Base-by-base conservation (phyloP, 2,888 invertebrate genomes). In the Hypselothyrea guttata region DNA sequence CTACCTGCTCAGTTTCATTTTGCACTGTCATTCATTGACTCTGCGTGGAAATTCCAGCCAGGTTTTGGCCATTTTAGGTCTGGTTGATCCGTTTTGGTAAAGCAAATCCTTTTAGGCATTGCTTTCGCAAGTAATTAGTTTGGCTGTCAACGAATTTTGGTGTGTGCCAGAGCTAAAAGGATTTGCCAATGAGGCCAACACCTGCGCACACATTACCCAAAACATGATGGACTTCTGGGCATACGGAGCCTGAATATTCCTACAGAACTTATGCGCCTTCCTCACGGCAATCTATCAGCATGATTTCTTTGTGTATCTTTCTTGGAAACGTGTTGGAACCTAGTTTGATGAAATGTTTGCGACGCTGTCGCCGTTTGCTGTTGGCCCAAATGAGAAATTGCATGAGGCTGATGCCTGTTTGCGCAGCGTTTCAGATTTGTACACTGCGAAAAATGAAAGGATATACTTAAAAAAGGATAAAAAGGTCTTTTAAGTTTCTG, bases 131-230 rank as follows among this genome's bases (percentile, higher is more conserved):
- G 75, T 79, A 81, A 81, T 81, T 81, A 81, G 81, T 81, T 75
- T 77, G 75, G 65, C 83, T 83, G 81, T 81, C 81, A 81, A 64
- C 84, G 57, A n/a, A 68, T 57, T 55, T 72, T 71, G 73, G 69
- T 69, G 15, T 72, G 63, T 71, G 65, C 55, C 45, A 56, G 35
- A 44, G 59, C 70, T 65, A 73, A 69, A 69, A 60, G 69, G 75
- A 73, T 71, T 71, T 68, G 68, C 51, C 72, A n/a, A n/a, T n/a
- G n/a, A n/a, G n/a, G n/a, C n/a, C n/a, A 70, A 52, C 70, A 70
- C 70, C 70, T 70, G 72, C 72, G 48, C 72, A 70, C 49, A 67
- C 47, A 59, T 57, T 37, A 49, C 42, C 38, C 22, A 9, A 44
- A 31, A 28, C 47, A 22, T 46, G 38, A 13, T 51, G 28, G 16